Evolutionary conservation across 2,113 vertebrate genomes (phyloP), one percentile per base, ranked within the genome.

Genomic region (Oncorhynchus masou): DNA sequence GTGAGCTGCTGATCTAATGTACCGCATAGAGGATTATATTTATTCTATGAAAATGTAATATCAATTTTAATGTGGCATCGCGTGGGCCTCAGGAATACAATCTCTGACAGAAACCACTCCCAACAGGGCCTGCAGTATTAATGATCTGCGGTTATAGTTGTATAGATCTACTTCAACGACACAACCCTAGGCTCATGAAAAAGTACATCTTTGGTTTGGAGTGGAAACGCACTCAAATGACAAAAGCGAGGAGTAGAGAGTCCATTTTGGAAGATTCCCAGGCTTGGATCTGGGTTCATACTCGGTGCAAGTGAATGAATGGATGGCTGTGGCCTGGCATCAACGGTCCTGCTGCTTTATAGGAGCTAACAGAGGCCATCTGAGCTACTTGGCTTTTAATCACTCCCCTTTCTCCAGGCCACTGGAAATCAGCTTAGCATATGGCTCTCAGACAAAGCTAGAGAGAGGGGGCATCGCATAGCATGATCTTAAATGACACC

Each of bases 61-160:
- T 86, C 83, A 87, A 89, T 93, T 90, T 87, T 87, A 92, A 91
- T 88, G 84, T 22, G 22, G 0, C n/a, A 54, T 71, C 70, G 66
- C 66, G 1, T 57, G 29, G n/a, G 84, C 85, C 74, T 64, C 75
- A 81, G 85, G 84, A 91, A 88, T 75, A 87, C 84, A 88, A 80
- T 85, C 85, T 88, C 51, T 73, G 85, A 83, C 78, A 84, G 86
- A 79, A 81, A 78, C 72, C 79, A 83, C 79, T 88, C 85, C 86
- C 86, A 84, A 87, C 81, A 82, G 78, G 69, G 73, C 80, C 84
- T 93, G 91, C 88, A 94, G 92, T 93, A 93, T 93, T 92, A 86
- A 93, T 92, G 89, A 24, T 9, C 34, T 13, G 77, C 70, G 84
- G 70, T 77, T 79, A 70, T 72, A 70, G 68, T 45, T 70, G 3